A percentile compares a stretch with the other conserved stretches of the same genome.
phyloP scores from a whole-genome alignment of 2,797 vertebrate species.

The Spatula versicolor region DNA sequence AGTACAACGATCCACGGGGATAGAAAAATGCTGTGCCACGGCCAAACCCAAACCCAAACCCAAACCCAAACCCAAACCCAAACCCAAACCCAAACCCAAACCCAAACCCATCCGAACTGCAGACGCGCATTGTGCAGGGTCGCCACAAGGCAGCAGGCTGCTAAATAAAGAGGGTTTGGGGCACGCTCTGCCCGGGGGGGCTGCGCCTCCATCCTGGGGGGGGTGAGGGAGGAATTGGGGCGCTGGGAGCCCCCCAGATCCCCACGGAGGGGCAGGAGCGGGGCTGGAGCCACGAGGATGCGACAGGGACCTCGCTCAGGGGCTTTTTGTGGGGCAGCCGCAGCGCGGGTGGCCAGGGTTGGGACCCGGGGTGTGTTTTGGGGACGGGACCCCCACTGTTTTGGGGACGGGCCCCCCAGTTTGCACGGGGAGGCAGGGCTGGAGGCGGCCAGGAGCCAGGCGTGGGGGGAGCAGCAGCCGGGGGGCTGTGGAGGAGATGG shows the following conservation, averaged over 20 bases:
- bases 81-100: background rate
- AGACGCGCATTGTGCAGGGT: background rate
- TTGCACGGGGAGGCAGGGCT: background rate
- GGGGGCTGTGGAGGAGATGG: background rate
- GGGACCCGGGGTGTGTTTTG: too few relatives aligned
- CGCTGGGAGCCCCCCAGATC: too few relatives aligned
- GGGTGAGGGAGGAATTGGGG: background rate
- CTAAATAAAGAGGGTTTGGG: background rate
- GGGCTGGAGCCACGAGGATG: background rate
- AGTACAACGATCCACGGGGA: constrained; percentile 32
- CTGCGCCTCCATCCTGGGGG: background rate
- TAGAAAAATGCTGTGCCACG: background rate
- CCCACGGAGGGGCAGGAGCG: background rate
- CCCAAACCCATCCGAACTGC: background rate
- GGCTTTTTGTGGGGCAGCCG: too few relatives aligned
- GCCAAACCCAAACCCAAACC: background rate
- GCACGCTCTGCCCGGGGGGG: background rate
- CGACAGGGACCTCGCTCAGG: too few relatives aligned
- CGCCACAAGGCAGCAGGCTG: background rate
- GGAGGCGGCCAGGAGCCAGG: background rate
- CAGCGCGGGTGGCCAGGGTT: too few relatives aligned
- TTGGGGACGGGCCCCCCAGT: too few relatives aligned
- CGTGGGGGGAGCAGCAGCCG: background rate
- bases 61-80: background rate
- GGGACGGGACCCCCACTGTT: too few relatives aligned